A percentile compares a stretch with the other conserved stretches of the same genome.
Evolutionary conservation across 2,113 vertebrate genomes (phyloP).

Genomic region (Tauraco erythrolophus): DNA sequence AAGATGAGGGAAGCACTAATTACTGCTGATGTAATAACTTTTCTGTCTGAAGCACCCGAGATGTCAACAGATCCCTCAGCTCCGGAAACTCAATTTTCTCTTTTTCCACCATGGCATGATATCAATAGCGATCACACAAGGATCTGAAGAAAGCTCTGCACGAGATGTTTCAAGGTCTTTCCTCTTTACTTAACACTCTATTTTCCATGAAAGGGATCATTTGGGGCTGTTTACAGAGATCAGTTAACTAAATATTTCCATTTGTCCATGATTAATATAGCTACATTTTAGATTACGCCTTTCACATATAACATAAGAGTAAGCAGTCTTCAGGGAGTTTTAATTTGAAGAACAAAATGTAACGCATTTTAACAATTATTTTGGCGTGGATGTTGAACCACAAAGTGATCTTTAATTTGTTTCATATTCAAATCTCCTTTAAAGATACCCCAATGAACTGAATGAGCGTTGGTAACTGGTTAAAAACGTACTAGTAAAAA

Average conservation of each 20-base stretch:
- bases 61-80: not conserved
- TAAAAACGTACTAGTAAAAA: constrained; percentile 21
- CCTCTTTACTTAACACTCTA: not conserved
- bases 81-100: not conserved
- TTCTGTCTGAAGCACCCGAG: not conserved
- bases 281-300: not conserved
- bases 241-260: not conserved
- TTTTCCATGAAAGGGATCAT: not conserved
- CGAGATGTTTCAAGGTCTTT: not conserved
- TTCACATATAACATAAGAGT: not conserved
- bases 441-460: not conserved
- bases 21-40: not conserved
- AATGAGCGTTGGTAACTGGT: not conserved
- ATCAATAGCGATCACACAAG: not conserved
- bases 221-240: not conserved
- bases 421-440: not conserved
- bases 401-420: not conserved
- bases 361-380: not conserved
- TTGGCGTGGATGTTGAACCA: not conserved
- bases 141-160: not conserved
- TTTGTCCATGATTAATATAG: not conserved
- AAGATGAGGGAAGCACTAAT: not conserved
- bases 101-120: not conserved
- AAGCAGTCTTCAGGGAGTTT: not conserved
- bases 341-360: not conserved